A percentile compares a stretch with the other conserved stretches of the same genome.
phyloP scores from a whole-genome alignment of 2,113 vertebrate genomes.

The Hippolais icterina region DNA sequence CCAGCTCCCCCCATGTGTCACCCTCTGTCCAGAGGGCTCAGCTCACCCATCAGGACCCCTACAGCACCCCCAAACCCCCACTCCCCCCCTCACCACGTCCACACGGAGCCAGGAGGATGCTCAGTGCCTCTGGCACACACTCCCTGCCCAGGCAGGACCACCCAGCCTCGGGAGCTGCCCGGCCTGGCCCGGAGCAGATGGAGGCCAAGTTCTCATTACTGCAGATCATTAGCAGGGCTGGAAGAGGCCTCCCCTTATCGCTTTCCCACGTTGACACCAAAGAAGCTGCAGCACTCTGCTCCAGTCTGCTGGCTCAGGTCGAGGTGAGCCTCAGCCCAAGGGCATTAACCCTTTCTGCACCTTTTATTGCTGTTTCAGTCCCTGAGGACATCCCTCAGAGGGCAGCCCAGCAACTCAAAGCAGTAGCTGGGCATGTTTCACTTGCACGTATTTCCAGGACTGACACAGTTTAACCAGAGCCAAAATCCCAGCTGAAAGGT shows the following conservation, averaged over 20 bases:
- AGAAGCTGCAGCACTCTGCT: background rate
- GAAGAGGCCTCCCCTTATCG: background rate
- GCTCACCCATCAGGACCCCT: background rate
- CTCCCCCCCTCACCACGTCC: fast-evolving
- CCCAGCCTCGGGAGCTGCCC: background rate
- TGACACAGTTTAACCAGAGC: background rate
- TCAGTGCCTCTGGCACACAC: background rate
- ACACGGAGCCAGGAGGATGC: background rate
- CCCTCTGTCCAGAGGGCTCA: background rate
- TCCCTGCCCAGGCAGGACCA: background rate
- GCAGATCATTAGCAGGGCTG: background rate
- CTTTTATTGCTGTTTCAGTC: background rate
- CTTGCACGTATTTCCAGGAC: background rate
- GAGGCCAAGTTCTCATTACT: constrained; percentile 28
- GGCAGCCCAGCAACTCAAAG: background rate
- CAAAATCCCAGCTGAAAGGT: background rate
- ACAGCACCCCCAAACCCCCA: fast-evolving
- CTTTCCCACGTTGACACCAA: background rate
- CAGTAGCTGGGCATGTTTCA: background rate
- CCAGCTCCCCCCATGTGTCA: fast-evolving
- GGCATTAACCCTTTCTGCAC: background rate
- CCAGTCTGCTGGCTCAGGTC: background rate
- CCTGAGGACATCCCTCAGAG: background rate
- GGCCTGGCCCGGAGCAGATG: fast-evolving
- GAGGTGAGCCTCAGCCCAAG: background rate